Evolutionary conservation across 2,888 invertebrate genomes (phyloP).

Genomic region (Lepetodrilus schrolli): DNA sequence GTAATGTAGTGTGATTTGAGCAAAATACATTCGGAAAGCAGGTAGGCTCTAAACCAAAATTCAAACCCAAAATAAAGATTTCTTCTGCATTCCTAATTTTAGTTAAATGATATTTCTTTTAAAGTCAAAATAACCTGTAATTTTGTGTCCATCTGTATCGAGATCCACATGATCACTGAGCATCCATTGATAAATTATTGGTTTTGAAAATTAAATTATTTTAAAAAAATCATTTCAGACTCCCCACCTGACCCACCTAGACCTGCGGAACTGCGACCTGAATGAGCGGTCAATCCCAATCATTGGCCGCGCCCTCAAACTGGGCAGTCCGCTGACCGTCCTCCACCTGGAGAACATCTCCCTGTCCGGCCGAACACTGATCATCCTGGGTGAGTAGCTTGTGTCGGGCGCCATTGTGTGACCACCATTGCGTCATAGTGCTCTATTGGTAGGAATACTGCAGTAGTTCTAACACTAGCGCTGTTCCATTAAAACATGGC

Average conservation of each 20-base stretch:
- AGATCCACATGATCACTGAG: neutral
- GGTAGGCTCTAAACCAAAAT: too few relatives aligned
- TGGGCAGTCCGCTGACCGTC: constrained; percentile 83
- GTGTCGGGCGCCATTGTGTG: neutral
- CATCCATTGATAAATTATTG: neutral
- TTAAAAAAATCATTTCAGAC: constrained; percentile 80
- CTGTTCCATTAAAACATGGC: too few relatives aligned
- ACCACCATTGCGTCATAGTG: too few relatives aligned
- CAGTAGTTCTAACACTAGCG: too few relatives aligned
- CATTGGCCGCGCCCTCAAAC: constrained; percentile 83
- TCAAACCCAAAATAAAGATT: too few relatives aligned
- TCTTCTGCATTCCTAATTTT: too few relatives aligned
- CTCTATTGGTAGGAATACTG: too few relatives aligned
- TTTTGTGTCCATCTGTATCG: neutral
- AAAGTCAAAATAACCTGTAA: neutral
- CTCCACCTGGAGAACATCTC: constrained; percentile 86
- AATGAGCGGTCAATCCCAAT: constrained; percentile 84
- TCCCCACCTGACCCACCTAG: constrained; percentile 82
- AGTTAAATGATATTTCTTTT: too few relatives aligned
- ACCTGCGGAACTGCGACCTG: constrained; percentile 81
- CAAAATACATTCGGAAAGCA: too few relatives aligned
- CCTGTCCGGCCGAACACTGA: constrained; percentile 84
- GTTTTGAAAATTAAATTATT: neutral
- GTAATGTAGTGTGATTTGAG: too few relatives aligned
- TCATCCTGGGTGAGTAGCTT: constrained; percentile 82